Conservation (phyloP, 1,140 invertebrate species). For the Maniola jurtina region DNA sequence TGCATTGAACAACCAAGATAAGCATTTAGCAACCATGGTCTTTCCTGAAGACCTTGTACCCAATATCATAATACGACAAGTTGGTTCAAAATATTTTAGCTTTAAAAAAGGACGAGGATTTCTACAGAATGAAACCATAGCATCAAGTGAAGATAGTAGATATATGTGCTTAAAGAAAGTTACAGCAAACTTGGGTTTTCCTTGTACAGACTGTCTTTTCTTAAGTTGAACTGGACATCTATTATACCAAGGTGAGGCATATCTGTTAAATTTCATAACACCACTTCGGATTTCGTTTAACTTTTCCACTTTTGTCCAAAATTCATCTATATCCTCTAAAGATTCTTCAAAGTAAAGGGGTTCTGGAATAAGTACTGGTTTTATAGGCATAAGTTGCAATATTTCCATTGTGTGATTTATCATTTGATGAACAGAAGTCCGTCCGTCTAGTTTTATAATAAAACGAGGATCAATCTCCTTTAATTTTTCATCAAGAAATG, state of each 20-base stretch:
- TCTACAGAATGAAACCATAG: constrained; percentile 72
- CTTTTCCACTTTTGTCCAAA: constrained; percentile 59
- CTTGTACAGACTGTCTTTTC: constrained; percentile 66
- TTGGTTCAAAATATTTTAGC: constrained; percentile 66
- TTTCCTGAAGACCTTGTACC: constrained; percentile 66
- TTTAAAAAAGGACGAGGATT: constrained; percentile 80
- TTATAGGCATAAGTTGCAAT: constrained; percentile 69
- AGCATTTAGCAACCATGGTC: constrained; percentile 60
- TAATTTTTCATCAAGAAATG: constrained; percentile 74
- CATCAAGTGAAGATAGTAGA: constrained; percentile 74
- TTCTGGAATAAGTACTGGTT: constrained; percentile 66
- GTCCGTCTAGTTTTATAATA: constrained; percentile 80
- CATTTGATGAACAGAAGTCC: constrained; percentile 65
- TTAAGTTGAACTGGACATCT: constrained; percentile 81
- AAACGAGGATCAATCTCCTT: constrained; percentile 74
- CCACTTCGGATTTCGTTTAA: constrained; percentile 53
- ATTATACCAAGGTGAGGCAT: constrained; percentile 77
- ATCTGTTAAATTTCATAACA: constrained; percentile 52
- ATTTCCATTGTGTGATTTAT: constrained; percentile 69
- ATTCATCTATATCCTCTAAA: constrained; percentile 58
- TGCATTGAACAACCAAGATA: constrained; percentile 64
- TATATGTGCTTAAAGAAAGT: constrained; percentile 81
- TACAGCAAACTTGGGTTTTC: constrained; percentile 75
- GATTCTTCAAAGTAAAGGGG: constrained; percentile 59
- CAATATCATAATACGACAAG: constrained; percentile 58